Percentiles rank a stretch among this genome's conserved stretches.
Conservation (phyloP, 2,113 vertebrate species). For the Poicephalus gulielmi region DNA sequence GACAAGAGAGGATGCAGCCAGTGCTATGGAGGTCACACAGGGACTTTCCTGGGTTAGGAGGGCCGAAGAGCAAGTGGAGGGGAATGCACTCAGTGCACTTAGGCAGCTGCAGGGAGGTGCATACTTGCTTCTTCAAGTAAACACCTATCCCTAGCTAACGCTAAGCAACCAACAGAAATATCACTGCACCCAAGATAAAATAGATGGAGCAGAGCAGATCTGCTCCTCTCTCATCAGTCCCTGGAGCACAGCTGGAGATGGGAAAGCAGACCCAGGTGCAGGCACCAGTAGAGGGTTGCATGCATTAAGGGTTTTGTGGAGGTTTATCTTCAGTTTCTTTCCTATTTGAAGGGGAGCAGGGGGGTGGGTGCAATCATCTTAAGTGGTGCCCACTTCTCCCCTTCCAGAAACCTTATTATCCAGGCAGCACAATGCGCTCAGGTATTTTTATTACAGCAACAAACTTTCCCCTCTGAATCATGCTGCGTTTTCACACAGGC, state of each 20-base stretch:
- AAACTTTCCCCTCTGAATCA: not conserved
- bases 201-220: not conserved
- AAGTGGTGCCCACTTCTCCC: not conserved
- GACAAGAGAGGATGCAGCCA: not conserved
- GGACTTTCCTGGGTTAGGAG: not conserved
- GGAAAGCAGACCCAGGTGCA: not conserved
- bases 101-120: fast-evolving
- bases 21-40: not conserved
- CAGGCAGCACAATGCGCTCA: not conserved
- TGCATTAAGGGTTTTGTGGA: not conserved
- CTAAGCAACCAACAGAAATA: not conserved
- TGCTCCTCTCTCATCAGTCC: not conserved
- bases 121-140: not conserved
- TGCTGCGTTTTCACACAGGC: not conserved
- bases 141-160: not conserved
- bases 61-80: not conserved
- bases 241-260: fast-evolving
- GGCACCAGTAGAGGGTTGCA: not conserved
- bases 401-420: not conserved
- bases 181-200: not conserved
- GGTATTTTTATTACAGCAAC: not conserved
- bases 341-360: not conserved
- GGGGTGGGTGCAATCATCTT: not conserved
- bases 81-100: fast-evolving
- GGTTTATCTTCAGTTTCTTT: not conserved